Evolutionary conservation across 2,797 vertebrate genomes (phyloP).

Genomic region (Premnoplex brunnescens): DNA sequence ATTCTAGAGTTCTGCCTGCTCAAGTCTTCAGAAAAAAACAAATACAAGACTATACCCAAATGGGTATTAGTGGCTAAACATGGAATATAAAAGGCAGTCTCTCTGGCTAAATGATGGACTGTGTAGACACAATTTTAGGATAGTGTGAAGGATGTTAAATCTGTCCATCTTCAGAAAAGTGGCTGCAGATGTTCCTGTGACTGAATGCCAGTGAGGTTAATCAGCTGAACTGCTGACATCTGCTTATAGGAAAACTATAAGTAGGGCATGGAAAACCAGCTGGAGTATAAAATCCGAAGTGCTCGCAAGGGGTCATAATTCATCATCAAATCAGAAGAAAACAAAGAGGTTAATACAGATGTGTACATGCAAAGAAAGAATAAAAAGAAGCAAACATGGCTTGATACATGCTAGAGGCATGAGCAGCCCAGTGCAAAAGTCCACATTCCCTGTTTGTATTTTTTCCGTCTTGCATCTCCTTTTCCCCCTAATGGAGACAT

Average conservation of each 20-base stretch:
- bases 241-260: conserved; percentile 21
- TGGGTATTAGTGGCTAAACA: neutral
- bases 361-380: neutral
- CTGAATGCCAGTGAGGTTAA: neutral
- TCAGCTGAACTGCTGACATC: conserved; percentile 39
- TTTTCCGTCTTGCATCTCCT: neutral
- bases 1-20: neutral
- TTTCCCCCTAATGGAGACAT: neutral
- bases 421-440: neutral
- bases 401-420: neutral
- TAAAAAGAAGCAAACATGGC: neutral
- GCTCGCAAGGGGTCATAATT: neutral
- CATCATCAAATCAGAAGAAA: neutral
- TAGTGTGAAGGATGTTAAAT: neutral
- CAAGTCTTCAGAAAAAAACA: neutral
- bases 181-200: conserved; percentile 24
- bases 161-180: neutral
- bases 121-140: neutral
- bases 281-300: conserved; percentile 10
- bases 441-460: neutral
- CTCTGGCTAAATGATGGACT: neutral
- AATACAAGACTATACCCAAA: neutral
- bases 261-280: neutral
- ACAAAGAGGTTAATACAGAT: neutral
- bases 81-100: neutral